Base-by-base conservation (phyloP, 2,888 invertebrate genomes). In the Dyspetes luteomarginatus region DNA sequence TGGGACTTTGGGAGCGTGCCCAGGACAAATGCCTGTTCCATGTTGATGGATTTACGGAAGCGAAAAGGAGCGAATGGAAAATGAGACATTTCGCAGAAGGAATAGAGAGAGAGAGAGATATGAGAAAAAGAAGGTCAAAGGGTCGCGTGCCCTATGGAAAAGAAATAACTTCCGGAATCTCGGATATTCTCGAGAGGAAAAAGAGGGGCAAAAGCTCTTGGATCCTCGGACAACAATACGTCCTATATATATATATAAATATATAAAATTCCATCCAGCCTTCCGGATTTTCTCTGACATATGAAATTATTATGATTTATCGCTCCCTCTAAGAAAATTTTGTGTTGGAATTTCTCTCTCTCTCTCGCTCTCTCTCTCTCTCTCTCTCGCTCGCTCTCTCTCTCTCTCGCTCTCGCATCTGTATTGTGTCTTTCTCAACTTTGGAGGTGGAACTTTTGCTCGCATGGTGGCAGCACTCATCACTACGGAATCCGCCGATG, bases 131-230 rank as follows among this genome's bases (percentile, higher is more conserved):
- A 30, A 52, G 68, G 62, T 43, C 67, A 56, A 68, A 78, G 69
- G 74, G 79, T 75, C 79, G 79, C 71, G 79, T 79, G 79, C 43
- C 79, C 64, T 22, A n/a, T 26, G 56, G 48, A 45, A 65, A 56
- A 52, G n/a, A n/a, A 56, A 15, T 43, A 36, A 73, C 72, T 60
- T 62, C 28, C 68, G 68, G 48, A 36, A 64, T 52, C 58, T 28
- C 56, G 68, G 50, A 69, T 69, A 64, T 52, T 56, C 48, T 41
- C 26, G 5, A 9, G 48, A 36, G 28, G 52, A 41, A 73, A 73
- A 50, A 26, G 36, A 41, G 43, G 9, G 9, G 2, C 2, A 3
- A 36, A 28, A 73, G 52, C 52, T 55, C 52, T 62, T n/a, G n/a
- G n/a, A n/a, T n/a, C n/a, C 72, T 17, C 62, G 9, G 17, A n/a